Base-by-base conservation (phyloP, 2,888 invertebrate species). In the Xiphydria camelus region DNA sequence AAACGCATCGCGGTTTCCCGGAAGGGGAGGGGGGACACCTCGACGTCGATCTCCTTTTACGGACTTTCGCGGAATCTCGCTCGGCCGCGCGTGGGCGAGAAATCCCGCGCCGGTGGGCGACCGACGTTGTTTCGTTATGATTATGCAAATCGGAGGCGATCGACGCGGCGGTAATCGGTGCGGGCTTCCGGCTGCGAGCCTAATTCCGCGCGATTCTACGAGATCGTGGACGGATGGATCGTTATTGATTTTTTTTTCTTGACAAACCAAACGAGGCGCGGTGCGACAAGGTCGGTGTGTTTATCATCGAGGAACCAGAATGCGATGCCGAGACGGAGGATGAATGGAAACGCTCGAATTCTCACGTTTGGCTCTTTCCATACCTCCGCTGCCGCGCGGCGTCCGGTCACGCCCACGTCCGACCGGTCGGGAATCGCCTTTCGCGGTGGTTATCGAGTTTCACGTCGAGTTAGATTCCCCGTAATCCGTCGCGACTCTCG, bases 401-500 rank as follows among this genome's bases (percentile, higher is more conserved):
- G 23, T 6, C n/a, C 23, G 23, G 7, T 6, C n/a, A n/a, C 23
- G 23, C 23, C 23, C 7, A 23, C 23, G 7, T 6, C 7, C 23
- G 23, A 23, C 23, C 23, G n/a, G n/a, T 23, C 23, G 23, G 7
- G 23, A 23, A n/a, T 23, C 23, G 7, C 23, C 23, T 6, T 23
- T 23, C 23, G 23, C 33, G 38, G 44, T 40, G 36, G 9, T 44
- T 57, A 61, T 64, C 58, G 40, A 48, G 45, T 60, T 57, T 55
- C 59, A 46, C 51, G 26, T 54, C 49, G 57, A 49, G 55, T 63
- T 54, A 47, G 45, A 49, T 64, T 55, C 50, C 60, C 47, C 36
- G 36, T 64, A 63, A 63, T 62, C 60, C 58, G 40, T 49, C 49
- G 45, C 48, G 55, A 59, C 51, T 38, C 41, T 37, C 47, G 44